Conservation (phyloP, 2,797 vertebrate genomes). For the Acanthurus leucopareius region DNA sequence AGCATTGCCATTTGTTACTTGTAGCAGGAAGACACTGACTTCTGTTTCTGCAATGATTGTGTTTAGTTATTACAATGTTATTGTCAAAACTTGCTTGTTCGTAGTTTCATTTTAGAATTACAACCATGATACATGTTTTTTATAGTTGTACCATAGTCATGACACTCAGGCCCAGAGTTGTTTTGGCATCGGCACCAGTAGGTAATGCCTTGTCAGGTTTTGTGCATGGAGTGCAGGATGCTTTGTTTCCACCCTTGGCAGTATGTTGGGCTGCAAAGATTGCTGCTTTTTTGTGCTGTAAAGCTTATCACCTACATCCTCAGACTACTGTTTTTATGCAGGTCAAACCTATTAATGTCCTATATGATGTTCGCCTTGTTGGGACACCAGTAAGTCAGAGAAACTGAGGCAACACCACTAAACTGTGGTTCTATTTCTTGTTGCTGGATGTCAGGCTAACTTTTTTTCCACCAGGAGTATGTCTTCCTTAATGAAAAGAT, state of each 20-base stretch:
- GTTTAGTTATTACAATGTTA: background rate
- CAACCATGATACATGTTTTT: background rate
- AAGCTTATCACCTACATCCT: conserved; percentile 25
- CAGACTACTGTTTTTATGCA: conserved; percentile 27
- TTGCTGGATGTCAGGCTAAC: background rate
- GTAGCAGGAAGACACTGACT: conserved; percentile 6
- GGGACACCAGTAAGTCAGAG: background rate
- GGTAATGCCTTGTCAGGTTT: conserved; percentile 65
- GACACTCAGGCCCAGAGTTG: conserved; percentile 1
- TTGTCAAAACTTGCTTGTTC: background rate
- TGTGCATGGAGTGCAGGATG: conserved; percentile 51
- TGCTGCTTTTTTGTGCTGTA: conserved; percentile 36
- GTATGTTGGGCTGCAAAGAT: conserved; percentile 35
- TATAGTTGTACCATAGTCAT: background rate
- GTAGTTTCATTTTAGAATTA: background rate
- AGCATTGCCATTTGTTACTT: background rate
- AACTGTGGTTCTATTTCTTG: background rate
- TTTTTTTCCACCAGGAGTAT: too few species aligned
- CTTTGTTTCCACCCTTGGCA: conserved; percentile 44
- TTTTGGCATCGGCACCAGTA: conserved; percentile 23
- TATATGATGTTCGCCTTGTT: conserved; percentile 8
- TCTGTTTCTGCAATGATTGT: conserved; percentile 6
- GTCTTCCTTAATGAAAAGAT: too few species aligned
- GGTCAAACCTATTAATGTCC: conserved; percentile 11
- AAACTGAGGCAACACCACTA: background rate